Evolutionary conservation across 2,888 invertebrate genomes (phyloP).

Genomic region (Rhagonycha fulva): DNA sequence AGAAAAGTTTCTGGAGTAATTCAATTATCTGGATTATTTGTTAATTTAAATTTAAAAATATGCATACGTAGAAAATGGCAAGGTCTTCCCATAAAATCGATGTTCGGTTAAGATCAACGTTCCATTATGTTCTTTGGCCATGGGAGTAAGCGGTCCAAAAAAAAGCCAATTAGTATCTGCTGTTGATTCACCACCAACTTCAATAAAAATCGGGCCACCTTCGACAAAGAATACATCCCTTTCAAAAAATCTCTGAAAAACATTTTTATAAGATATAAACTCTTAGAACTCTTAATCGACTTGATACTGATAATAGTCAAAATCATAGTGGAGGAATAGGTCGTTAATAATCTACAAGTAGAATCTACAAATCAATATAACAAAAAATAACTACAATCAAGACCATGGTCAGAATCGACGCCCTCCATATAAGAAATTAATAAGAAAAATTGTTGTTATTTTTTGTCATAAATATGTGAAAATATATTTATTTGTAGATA

Average conservation of each 20-base stretch:
- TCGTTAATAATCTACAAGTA: no score
- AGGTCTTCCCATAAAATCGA: constrained; percentile 78
- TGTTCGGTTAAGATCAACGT: constrained; percentile 76
- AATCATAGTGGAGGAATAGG: no score
- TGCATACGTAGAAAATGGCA: constrained; percentile 58
- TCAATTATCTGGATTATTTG: not conserved
- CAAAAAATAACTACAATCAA: no score
- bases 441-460: no score
- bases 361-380: no score
- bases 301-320: no score
- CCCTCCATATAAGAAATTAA: no score
- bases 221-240: not conserved
- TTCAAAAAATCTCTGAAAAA: not conserved
- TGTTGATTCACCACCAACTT: not conserved
- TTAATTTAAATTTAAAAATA: not conserved
- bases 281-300: no score
- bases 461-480: no score
- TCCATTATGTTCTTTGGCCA: not conserved
- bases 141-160: not conserved
- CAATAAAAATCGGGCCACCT: not conserved
- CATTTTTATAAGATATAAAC: no score
- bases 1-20: not conserved
- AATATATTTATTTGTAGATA: no score
- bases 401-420: no score
- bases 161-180: not conserved